A percentile compares a stretch with the other conserved stretches of the same genome.
These are phyloP conservation scores for Anser cygnoides DNA, from an alignment of 2,113 vertebrate genomes.

Conservation along the genomic window DNA sequence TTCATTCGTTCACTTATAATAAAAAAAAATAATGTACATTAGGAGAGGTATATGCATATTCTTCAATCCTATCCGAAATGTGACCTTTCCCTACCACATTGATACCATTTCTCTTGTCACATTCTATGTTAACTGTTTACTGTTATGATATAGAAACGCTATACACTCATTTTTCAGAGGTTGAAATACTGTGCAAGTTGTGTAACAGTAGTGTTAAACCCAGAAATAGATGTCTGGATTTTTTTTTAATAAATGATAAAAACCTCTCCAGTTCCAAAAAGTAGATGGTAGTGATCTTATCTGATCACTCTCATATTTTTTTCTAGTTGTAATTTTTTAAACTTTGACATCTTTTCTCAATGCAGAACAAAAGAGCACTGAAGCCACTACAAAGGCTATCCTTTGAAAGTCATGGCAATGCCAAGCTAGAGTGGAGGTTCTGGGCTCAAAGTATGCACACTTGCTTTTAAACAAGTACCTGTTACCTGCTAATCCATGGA, in stretches of 20 bases:
- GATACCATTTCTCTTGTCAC: background rate
- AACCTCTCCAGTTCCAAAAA: background rate
- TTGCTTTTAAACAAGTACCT: background rate
- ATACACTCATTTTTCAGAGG: background rate
- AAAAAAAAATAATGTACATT: background rate
- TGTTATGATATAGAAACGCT: background rate
- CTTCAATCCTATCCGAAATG: background rate
- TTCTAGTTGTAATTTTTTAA: background rate
- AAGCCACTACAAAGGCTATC: background rate
- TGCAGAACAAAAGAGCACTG: background rate
- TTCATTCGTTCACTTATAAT: background rate
- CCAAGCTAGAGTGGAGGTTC: background rate
- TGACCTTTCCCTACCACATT: background rate
- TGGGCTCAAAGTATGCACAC: fast-evolving
- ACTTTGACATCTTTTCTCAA: background rate
- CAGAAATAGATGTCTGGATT: background rate
- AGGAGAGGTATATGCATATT: background rate
- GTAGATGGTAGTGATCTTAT: background rate
- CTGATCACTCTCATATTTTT: background rate
- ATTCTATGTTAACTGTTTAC: background rate
- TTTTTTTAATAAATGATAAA: background rate
- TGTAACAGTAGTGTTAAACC: background rate
- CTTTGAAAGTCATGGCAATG: background rate
- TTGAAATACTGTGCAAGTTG: background rate
- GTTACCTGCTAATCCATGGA: background rate